Evolutionary conservation across 2,113 vertebrate genomes (phyloP).

Genomic region (Malaclemys terrapin): DNA sequence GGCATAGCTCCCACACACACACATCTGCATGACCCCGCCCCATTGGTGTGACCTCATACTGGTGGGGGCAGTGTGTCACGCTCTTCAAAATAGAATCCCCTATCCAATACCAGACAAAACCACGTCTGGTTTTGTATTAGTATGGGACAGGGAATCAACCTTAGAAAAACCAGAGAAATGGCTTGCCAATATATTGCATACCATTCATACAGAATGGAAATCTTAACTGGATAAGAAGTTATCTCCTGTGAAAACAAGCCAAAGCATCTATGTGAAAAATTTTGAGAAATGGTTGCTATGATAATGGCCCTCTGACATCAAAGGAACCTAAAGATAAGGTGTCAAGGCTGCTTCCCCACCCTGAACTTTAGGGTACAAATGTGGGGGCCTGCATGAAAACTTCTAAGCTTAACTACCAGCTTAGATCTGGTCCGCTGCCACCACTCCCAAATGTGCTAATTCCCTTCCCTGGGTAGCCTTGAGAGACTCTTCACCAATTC

Average conservation of each 20-base stretch:
- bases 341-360: no score
- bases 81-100: not conserved
- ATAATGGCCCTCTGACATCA: not conserved
- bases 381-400: no score
- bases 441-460: no score
- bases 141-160: not conserved
- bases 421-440: no score
- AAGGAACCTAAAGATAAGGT: not conserved
- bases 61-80: not conserved
- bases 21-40: not conserved
- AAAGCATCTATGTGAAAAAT: not conserved
- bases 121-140: not conserved
- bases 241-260: not conserved
- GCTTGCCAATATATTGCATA: not conserved
- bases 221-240: not conserved
- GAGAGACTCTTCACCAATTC: no score
- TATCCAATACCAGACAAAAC: not conserved
- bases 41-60: not conserved
- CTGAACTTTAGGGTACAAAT: no score
- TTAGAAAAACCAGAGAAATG: not conserved
- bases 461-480: no score
- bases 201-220: not conserved
- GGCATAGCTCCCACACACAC: not conserved
- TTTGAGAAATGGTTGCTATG: not conserved
- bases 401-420: no score